These are phyloP conservation scores for Campoletis sonorensis DNA, from an alignment of 1,140 invertebrate species.

Conservation along the genomic window DNA sequence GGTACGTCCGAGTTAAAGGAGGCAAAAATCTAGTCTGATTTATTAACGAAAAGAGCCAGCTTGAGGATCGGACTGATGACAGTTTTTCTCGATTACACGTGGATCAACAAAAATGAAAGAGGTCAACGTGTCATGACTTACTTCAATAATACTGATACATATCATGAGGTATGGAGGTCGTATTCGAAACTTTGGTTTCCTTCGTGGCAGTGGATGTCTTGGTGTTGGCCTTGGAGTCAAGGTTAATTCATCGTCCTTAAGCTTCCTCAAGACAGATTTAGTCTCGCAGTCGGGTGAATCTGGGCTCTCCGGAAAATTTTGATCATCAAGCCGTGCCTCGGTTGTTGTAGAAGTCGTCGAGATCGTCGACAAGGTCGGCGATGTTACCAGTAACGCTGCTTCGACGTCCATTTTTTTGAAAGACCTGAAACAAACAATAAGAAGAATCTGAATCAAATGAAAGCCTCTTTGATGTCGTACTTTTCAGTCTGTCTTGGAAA, in stretches of 20 bases:
- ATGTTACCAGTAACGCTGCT: constrained; percentile 42
- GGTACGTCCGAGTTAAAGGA: constrained; percentile 1
- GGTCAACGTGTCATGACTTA: constrained; percentile 36
- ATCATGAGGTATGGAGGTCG: constrained; percentile 75
- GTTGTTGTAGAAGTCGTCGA: constrained; percentile 40
- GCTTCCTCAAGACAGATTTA: constrained; percentile 65
- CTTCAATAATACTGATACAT: constrained; percentile 73
- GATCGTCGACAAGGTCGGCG: constrained; percentile 44
- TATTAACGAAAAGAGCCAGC: background rate
- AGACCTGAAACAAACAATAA: constrained; percentile 8
- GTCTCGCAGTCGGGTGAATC: constrained; percentile 28
- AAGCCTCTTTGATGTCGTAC: background rate
- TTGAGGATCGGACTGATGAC: background rate
- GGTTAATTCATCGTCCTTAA: constrained; percentile 60
- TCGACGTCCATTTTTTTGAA: constrained; percentile 38
- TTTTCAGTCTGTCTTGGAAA: background rate
- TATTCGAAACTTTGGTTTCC: constrained; percentile 72
- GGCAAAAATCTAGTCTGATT: background rate
- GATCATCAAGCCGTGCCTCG: constrained; percentile 11
- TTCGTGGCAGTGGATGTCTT: constrained; percentile 59
- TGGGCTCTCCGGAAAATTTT: constrained; percentile 32
- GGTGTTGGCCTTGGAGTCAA: constrained; percentile 63
- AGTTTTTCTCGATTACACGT: background rate
- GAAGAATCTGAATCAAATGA: background rate
- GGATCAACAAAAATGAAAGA: too few species aligned